Percentiles rank a stretch among this genome's conserved stretches.
Conservation (phyloP, 2,888 invertebrate species). For the Rotaria socialis region DNA sequence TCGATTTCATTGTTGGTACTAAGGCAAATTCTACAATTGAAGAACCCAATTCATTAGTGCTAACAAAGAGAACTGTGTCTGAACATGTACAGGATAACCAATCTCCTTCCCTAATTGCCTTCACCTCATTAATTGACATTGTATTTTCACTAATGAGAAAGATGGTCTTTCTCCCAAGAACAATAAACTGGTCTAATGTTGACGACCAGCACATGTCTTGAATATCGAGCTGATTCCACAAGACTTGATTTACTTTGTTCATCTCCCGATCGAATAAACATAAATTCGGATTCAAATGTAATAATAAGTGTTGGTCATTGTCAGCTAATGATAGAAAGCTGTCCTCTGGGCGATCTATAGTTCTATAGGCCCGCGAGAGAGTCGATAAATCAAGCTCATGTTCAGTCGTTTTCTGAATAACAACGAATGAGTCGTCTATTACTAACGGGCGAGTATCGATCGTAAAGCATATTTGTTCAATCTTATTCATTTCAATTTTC, state of each 20-base stretch:
- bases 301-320: not conserved
- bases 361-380: not conserved
- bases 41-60: not conserved
- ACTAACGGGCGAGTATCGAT: not conserved
- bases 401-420: not conserved
- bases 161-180: not conserved
- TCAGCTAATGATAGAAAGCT: not conserved
- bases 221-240: not conserved
- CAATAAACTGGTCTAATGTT: not conserved
- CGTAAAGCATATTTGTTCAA: not conserved
- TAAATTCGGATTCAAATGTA: not conserved
- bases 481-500: not conserved
- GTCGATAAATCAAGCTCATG: not conserved
- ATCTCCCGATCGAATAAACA: not conserved
- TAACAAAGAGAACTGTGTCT: not conserved
- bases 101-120: too few species aligned
- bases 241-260: not conserved
- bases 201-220: not conserved
- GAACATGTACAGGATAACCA: not conserved
- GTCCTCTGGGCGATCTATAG: not conserved
- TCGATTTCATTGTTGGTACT: not conserved
- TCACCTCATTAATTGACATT: not conserved
- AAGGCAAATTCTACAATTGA: not conserved
- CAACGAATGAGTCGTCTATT: not conserved
- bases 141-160: not conserved